phyloP scores from a whole-genome alignment of 2,888 invertebrate genomes.

The Drosophila falleni region DNA sequence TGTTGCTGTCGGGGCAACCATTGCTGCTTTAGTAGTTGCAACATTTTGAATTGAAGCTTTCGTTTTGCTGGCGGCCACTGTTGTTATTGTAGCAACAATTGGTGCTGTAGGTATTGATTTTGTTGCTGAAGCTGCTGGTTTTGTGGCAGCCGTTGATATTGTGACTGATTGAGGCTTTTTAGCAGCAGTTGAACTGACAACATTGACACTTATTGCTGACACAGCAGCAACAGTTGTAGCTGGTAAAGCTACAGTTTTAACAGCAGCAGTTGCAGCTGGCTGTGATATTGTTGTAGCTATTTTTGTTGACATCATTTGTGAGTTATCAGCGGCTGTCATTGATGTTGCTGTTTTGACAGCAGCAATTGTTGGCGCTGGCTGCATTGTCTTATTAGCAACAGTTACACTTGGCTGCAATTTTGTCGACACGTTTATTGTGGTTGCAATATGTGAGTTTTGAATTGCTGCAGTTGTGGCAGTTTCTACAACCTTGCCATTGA shows the following conservation, averaged over 20 bases:
- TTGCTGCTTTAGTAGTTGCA: slow-evolving; percentile 8
- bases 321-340: slow-evolving; percentile 16
- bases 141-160: slow-evolving; percentile 10
- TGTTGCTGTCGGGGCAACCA: not conserved
- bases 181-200: not conserved
- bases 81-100: slow-evolving; percentile 4
- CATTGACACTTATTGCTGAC: slow-evolving; percentile 9
- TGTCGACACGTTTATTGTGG: slow-evolving; percentile 24
- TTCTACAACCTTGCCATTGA: slow-evolving; percentile 23
- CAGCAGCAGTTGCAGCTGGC: slow-evolving; percentile 28
- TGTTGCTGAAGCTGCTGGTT: slow-evolving; percentile 1
- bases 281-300: slow-evolving; percentile 33
- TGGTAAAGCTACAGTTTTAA: slow-evolving; percentile 16
- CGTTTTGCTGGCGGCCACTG: slow-evolving; percentile 4
- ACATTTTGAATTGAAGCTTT: not conserved
- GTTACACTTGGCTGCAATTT: slow-evolving; percentile 33
- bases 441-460: slow-evolving; percentile 32
- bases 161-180: slow-evolving; percentile 7
- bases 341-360: slow-evolving; percentile 11
- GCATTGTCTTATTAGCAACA: slow-evolving; percentile 34
- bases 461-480: slow-evolving; percentile 16
- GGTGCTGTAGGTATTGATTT: slow-evolving; percentile 11
- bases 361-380: slow-evolving; percentile 34
- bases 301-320: slow-evolving; percentile 29
- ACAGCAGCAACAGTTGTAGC: slow-evolving; percentile 6